These are phyloP conservation scores for Euclidia mi DNA, from an alignment of 2,888 invertebrate genomes.

Conservation along the genomic window DNA sequence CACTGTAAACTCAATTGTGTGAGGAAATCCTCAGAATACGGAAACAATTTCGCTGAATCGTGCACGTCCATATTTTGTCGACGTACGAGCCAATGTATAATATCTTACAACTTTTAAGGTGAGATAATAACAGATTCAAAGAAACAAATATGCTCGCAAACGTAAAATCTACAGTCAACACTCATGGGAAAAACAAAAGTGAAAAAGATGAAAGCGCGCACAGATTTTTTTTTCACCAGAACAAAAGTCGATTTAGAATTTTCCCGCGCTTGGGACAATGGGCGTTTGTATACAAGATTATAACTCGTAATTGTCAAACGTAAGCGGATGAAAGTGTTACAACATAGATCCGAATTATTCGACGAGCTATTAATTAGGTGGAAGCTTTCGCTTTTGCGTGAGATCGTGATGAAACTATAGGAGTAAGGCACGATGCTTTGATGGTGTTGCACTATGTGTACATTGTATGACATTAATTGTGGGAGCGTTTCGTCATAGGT, in stretches of 20 bases:
- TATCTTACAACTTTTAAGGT: background rate
- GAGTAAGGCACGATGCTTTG: conserved; percentile 46
- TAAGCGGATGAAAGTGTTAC: conserved; percentile 76
- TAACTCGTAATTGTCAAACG: conserved; percentile 55
- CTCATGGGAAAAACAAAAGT: conserved; percentile 69
- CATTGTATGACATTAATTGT: conserved; percentile 45
- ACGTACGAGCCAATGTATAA: no score
- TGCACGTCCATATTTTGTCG: no score
- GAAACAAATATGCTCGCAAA: conserved; percentile 21
- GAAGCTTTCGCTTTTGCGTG: conserved; percentile 70
- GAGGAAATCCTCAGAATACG: no score
- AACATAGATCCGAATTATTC: conserved; percentile 68
- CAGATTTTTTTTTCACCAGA: conserved; percentile 52
- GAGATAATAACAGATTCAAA: conserved; percentile 8
- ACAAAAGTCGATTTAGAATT: conserved; percentile 54
- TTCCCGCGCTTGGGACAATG: conserved; percentile 54
- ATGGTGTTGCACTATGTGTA: conserved; percentile 27
- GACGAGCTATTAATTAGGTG: conserved; percentile 73
- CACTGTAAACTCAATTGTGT: no score
- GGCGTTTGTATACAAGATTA: conserved; percentile 49
- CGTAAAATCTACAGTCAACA: conserved; percentile 34
- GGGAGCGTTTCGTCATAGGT: conserved; percentile 47
- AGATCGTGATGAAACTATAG: conserved; percentile 60
- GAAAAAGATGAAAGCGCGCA: conserved; percentile 73
- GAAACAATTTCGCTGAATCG: no score